Conservation (phyloP, 2,797 vertebrate species). For the Rhyacichthys aspro region DNA sequence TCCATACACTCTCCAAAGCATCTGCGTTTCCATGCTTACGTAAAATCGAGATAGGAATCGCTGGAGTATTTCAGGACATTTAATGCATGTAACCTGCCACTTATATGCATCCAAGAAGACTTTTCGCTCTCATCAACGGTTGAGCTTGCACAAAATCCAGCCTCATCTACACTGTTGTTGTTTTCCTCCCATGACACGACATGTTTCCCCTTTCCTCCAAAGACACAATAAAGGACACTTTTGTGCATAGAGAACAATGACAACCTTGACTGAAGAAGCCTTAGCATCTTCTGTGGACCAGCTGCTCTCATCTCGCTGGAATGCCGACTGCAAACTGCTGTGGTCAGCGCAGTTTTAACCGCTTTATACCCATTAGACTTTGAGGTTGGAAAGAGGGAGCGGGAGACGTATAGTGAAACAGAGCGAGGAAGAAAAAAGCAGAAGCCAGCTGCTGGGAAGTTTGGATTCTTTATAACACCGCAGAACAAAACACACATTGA, state of each 20-base stretch:
- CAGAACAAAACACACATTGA: slow-evolving; percentile 65
- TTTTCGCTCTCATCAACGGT: slow-evolving; percentile 50
- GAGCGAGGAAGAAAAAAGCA: slow-evolving; percentile 32
- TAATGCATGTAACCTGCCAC: too few relatives aligned
- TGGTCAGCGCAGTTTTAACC: slow-evolving; percentile 56
- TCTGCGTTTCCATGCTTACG: slow-evolving; percentile 48
- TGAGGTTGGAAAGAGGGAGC: slow-evolving; percentile 71
- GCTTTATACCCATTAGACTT: slow-evolving; percentile 60
- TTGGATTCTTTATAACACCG: slow-evolving; percentile 48
- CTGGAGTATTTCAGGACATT: slow-evolving; percentile 14
- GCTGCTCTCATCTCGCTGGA: slow-evolving; percentile 69
- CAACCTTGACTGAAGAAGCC: slow-evolving; percentile 57
- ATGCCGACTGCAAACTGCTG: slow-evolving; percentile 70
- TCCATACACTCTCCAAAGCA: slow-evolving; percentile 1
- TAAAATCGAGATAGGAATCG: slow-evolving; percentile 31
- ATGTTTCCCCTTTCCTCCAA: slow-evolving; percentile 32
- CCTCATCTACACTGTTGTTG: slow-evolving; percentile 42
- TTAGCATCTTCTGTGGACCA: slow-evolving; percentile 59
- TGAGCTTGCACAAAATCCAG: slow-evolving; percentile 20
- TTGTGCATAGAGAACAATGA: slow-evolving; percentile 62
- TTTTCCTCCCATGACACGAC: slow-evolving; percentile 32
- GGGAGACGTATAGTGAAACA: slow-evolving; percentile 28
- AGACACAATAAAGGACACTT: slow-evolving; percentile 34
- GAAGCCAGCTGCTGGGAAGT: slow-evolving; percentile 52
- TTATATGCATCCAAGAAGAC: slow-evolving; percentile 32